These are phyloP conservation scores for Silurus lanzhouensis DNA, from an alignment of 2,797 vertebrate species.

Conservation along the genomic window DNA sequence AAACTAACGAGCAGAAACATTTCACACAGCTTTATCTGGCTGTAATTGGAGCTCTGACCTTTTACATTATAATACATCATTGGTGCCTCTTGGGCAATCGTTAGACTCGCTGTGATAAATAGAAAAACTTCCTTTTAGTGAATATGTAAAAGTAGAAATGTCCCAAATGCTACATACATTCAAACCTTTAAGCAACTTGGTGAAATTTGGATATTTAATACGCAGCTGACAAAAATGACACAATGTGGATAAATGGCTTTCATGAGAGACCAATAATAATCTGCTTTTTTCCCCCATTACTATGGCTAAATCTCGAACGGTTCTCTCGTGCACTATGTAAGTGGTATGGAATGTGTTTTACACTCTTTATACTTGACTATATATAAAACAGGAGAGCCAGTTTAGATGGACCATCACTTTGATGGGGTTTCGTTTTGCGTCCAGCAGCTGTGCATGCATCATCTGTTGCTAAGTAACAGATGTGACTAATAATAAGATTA, in stretches of 20 bases:
- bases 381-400: background rate
- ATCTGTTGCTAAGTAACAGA: background rate
- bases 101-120: too few species aligned
- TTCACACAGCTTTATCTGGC: background rate
- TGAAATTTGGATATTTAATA: too few species aligned
- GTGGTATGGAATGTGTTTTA: background rate
- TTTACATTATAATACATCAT: background rate
- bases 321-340: background rate
- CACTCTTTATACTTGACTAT: background rate
- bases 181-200: background rate
- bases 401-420: background rate
- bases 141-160: background rate
- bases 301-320: background rate
- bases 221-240: background rate
- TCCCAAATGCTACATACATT: background rate
- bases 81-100: background rate
- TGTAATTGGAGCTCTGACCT: background rate
- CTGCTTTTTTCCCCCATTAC: background rate
- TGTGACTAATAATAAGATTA: constrained; percentile 1
- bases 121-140: background rate
- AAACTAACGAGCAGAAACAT: background rate
- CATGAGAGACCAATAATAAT: background rate
- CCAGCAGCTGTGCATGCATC: background rate
- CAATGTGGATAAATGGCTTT: background rate
- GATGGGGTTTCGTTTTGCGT: background rate